Conservation (phyloP, 2,888 invertebrate species). For the Ochropleura plecta region DNA sequence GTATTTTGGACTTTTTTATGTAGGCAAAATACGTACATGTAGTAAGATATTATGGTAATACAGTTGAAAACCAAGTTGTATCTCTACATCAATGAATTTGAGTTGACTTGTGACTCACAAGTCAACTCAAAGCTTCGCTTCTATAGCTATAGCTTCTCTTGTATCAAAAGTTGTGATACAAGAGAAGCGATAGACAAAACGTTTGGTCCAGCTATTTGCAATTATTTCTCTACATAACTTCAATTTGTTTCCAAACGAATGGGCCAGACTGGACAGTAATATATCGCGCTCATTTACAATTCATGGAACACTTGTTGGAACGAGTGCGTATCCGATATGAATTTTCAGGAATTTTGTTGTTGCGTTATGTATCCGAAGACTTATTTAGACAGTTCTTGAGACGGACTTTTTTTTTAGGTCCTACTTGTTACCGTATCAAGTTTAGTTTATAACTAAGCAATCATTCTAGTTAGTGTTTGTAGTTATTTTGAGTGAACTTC, state of each 20-base stretch:
- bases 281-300: slow-evolving; percentile 21
- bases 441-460: not conserved
- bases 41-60: not conserved
- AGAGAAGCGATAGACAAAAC: no score
- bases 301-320: slow-evolving; percentile 14
- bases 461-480: not conserved
- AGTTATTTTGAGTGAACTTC: no score
- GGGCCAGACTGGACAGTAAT: not conserved
- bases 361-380: not conserved
- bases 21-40: not conserved
- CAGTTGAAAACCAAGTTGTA: not conserved
- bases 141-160: no score
- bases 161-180: no score
- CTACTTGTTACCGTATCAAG: not conserved
- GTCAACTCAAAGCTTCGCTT: no score
- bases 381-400: not conserved
- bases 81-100: not conserved
- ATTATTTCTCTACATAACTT: slow-evolving; percentile 6
- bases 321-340: not conserved
- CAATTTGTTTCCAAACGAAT: not conserved
- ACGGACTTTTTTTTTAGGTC: not conserved
- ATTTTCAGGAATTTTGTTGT: not conserved
- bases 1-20: no score
- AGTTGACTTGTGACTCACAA: not conserved
- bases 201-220: not conserved